Base-by-base conservation (phyloP, 2,113 vertebrate species). In the Anarhynchus alexandrinus region DNA sequence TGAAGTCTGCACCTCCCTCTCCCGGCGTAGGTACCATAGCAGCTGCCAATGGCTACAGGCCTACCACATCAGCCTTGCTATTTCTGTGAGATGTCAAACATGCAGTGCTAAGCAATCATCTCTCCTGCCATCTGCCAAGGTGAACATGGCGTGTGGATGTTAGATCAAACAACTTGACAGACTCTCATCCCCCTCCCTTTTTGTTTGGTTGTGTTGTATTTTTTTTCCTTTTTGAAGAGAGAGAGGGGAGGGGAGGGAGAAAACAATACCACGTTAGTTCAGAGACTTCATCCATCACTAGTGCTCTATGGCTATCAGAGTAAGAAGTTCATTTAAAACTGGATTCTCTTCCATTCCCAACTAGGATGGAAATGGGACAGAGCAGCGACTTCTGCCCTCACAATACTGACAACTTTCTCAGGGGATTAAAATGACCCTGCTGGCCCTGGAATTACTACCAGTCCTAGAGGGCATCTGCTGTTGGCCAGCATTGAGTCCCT, bases 71-170 rank as follows among this genome's bases (percentile, higher is more conserved):
- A 45, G 81, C 86, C 93, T 74, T 61, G 9, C 96, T 87, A 58
- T 92, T 95, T 79, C 94, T 15, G 72, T 47, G 92, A 96, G 86
- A 97, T 94, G 97, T 90, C 97, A 97, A 92, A 96, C 96, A 96
- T 96, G 95, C 95, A 95, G 97, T 1, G 94, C 93, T 96, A 96
- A 96, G 94, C 88, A 90, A 55, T 47, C 96, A 55, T 71, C 88
- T 67, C 88, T 79, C 73, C 79, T 96, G 93, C 97, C 97, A 97
- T 97, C 97, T 98, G 97, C 96, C 86, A 47, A 94, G 80, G 90
- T 71, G 93, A 96, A 42, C 64, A 4, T 59, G 95, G 93, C 62
- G 3, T 73, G 86, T 73, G 82, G 95, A 88, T 89, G 81, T 96
- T 71, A 52, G 70, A 94, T 57, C 88, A 26, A 67, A 17, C 61